Base-by-base conservation (phyloP, 2,113 vertebrate species). In the Balaenoptera acutorostrata region DNA sequence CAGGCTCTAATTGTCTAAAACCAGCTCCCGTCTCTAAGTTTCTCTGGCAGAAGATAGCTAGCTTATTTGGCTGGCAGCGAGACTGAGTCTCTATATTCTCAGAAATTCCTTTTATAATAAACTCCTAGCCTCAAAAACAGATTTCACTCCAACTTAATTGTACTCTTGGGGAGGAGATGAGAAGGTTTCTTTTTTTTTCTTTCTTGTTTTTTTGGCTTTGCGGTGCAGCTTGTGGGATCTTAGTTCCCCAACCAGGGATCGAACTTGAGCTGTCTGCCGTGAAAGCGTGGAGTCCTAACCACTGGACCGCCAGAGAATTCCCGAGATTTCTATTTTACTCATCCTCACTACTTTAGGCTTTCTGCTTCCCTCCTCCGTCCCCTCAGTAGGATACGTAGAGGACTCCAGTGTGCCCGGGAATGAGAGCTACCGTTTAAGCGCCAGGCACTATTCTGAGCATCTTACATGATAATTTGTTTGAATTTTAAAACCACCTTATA, bases 1-100 rank as follows among this genome's bases (percentile, higher is more conserved):
- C 2, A 3, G 68, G 6, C 9, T 52, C 55, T 14, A 0, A 0
- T 23, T 33, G 69, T 33, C 29, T 49, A 41, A n/a, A 81, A 33
- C 71, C 15, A 23, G 25, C 29, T 75, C 52, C 9, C 1, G 6
- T 36, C 57, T 64, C n/a, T 49, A 31, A 46, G 46, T 33, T 41
- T 75, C 4, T 33, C 68, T 39, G 61, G 49, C n/a, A 29, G 72
- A 66, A 46, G 8, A 59, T 21, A 18, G 81, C 63, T 80, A 84
- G 46, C 7, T 31, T 57, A 18, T 36, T 84, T 86, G 68, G 7
- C 36, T 68, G 12, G 13, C n/a, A 61, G 57, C 9, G 27, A 61
- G 74, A 17, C 2, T 36, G 20, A 20, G 33, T 85, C 46, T 93
- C 0, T 57, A 0, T 71, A 5, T 59, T 72, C 63, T 80, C 13